Conservation (phyloP, 2,113 vertebrate species). For the Chaetops frenatus region DNA sequence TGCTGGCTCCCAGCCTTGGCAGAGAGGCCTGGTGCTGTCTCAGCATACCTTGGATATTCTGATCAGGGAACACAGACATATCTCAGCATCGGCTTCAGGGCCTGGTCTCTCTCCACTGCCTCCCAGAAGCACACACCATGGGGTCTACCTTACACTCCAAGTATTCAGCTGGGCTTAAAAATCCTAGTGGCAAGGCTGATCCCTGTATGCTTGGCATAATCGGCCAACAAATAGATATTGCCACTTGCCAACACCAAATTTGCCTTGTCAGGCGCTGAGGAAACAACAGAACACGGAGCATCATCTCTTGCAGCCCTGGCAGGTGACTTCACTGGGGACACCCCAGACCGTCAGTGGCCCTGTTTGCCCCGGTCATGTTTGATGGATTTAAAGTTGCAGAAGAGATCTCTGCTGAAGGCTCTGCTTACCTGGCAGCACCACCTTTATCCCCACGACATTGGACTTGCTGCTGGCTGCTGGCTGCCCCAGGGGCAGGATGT, state of each 20-base stretch:
- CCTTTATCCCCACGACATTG: slow-evolving; percentile 57
- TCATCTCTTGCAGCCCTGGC: rapidly evolving
- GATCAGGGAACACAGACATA: no score
- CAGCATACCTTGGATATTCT: not conserved
- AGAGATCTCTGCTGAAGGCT: not conserved
- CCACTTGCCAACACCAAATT: not conserved
- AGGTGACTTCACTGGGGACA: not conserved
- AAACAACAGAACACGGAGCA: not conserved
- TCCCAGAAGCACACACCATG: not conserved
- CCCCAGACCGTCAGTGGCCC: not conserved
- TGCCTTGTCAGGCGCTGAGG: not conserved
- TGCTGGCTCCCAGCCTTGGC: rapidly evolving
- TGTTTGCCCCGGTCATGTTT: not conserved
- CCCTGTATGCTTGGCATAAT: not conserved
- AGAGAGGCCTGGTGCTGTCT: not conserved
- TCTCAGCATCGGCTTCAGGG: not conserved
- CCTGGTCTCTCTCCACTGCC: not conserved
- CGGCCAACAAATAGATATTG: not conserved
- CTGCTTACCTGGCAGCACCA: slow-evolving; percentile 76
- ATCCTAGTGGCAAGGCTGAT: not conserved
- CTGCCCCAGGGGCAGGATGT: not conserved
- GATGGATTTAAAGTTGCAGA: not conserved
- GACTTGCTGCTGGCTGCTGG: slow-evolving; percentile 17
- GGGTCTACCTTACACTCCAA: rapidly evolving
- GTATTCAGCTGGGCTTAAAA: not conserved